phyloP scores from a whole-genome alignment of 2,797 vertebrate species.

The Onychomys arenicola region DNA sequence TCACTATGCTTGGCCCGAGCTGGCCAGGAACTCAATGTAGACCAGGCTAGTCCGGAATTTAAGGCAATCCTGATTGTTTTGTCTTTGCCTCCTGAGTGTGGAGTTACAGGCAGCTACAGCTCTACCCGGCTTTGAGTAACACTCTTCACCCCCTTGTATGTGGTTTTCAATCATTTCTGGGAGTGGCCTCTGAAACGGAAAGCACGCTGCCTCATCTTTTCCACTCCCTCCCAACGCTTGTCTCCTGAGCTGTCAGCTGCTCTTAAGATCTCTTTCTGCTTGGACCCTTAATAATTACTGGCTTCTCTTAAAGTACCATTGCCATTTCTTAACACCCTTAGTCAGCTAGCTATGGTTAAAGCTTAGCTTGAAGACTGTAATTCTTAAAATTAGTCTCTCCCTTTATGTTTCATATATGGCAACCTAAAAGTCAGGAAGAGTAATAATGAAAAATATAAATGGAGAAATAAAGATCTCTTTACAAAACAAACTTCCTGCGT shows the following conservation, averaged over 20 bases:
- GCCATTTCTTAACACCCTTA: background rate
- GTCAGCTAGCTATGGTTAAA: background rate
- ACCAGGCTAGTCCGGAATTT: background rate
- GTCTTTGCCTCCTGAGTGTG: background rate
- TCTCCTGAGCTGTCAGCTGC: slow-evolving; percentile 38
- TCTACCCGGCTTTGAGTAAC: background rate
- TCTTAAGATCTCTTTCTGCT: slow-evolving; percentile 23
- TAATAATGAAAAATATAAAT: slow-evolving; percentile 34
- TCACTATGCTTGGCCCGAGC: background rate
- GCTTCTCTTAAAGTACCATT: background rate
- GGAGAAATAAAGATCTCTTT: background rate
- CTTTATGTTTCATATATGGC: background rate
- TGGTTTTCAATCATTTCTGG: background rate
- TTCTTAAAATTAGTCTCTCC: slow-evolving; percentile 17
- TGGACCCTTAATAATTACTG: background rate
- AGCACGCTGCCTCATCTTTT: too few relatives aligned
- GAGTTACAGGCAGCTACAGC: background rate
- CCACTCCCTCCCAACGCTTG: background rate
- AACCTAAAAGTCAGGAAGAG: slow-evolving; percentile 15
- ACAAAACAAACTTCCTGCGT: background rate
- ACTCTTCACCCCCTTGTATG: background rate
- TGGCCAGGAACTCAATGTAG: background rate
- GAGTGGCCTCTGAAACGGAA: background rate
- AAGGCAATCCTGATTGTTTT: background rate
- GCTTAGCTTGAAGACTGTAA: slow-evolving; percentile 41